phyloP scores from a whole-genome alignment of 1,140 invertebrate species.

The Zophobas morio region DNA sequence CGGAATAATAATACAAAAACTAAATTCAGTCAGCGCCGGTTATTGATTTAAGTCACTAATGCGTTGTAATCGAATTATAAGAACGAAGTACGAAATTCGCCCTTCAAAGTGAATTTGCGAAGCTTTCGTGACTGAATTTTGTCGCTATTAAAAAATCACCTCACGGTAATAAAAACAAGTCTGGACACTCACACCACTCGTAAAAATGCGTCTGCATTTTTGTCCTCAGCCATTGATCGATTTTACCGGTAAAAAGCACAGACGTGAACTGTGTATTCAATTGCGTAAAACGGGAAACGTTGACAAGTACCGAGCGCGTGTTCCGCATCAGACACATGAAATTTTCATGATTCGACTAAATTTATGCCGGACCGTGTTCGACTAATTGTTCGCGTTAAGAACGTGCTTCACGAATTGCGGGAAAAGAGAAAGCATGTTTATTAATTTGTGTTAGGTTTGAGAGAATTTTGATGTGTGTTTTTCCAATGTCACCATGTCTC shows the following conservation, averaged over 20 bases:
- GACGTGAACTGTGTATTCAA: too few relatives aligned
- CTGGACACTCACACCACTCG: too few relatives aligned
- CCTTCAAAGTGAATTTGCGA: background rate
- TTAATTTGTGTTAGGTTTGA: background rate
- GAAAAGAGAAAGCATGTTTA: background rate
- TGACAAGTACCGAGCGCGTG: too few relatives aligned
- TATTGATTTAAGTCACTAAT: too few relatives aligned
- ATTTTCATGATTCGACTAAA: background rate
- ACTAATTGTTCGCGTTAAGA: background rate
- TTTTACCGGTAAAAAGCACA: too few relatives aligned
- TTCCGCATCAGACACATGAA: background rate
- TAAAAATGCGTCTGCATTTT: too few relatives aligned
- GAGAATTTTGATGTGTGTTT: constrained; percentile 10
- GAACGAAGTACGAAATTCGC: background rate
- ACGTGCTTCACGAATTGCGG: background rate
- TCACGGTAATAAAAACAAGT: too few relatives aligned
- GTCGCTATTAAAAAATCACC: background rate
- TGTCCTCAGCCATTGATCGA: too few relatives aligned
- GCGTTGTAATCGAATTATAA: background rate
- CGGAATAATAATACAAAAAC: too few relatives aligned
- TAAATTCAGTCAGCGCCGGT: too few relatives aligned
- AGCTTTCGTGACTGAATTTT: constrained; percentile 32
- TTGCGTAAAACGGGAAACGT: too few relatives aligned
- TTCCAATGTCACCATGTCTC: background rate
- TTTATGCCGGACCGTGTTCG: background rate